A percentile compares a stretch with the other conserved stretches of the same genome.
Conservation (phyloP, 2,797 vertebrate species). For the Saxicola maurus region DNA sequence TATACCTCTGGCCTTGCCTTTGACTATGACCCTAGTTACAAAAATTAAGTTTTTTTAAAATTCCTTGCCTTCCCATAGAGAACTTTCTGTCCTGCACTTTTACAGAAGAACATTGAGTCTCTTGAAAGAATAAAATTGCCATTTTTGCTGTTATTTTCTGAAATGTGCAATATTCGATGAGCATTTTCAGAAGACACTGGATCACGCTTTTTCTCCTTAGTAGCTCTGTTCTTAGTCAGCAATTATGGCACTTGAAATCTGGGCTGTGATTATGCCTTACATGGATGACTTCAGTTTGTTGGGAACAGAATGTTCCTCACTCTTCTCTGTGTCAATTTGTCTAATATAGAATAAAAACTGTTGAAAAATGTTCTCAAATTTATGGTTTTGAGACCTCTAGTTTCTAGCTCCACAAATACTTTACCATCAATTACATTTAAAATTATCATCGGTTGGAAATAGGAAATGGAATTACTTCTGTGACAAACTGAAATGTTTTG, state of each 20-base stretch:
- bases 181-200: background rate
- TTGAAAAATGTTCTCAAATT: background rate
- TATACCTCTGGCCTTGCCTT: background rate
- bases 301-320: background rate
- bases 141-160: background rate
- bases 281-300: background rate
- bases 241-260: background rate
- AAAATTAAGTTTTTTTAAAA: background rate
- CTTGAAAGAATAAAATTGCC: background rate
- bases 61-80: background rate
- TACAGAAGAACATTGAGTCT: background rate
- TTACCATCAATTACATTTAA: background rate
- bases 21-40: background rate
- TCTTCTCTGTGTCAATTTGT: background rate
- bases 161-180: background rate
- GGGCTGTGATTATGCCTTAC: background rate
- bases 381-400: background rate
- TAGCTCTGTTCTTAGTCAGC: background rate
- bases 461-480: background rate
- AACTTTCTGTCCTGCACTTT: background rate
- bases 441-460: background rate
- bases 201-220: background rate
- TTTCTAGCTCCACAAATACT: background rate
- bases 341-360: background rate
- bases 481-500: slow-evolving; percentile 12